Evolutionary conservation across 2,888 invertebrate species (phyloP).

Genomic region (Sturmia bella): DNA sequence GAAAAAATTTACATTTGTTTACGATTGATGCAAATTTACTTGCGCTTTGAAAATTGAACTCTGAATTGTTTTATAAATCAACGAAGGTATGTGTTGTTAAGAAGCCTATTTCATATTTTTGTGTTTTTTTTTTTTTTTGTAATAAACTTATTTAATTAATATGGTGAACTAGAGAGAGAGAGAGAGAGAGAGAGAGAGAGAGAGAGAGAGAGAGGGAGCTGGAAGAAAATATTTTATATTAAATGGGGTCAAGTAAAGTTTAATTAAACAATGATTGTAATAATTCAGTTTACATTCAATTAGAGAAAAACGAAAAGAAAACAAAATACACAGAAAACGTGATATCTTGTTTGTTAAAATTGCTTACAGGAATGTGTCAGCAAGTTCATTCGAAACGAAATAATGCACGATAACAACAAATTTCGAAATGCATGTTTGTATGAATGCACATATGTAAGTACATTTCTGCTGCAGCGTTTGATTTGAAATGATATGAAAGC

Average conservation of each 20-base stretch:
- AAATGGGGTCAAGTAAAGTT: constrained; percentile 52
- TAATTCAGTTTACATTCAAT: neutral
- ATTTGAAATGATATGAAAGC: too few relatives aligned
- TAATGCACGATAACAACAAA: constrained; percentile 5
- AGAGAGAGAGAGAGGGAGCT: too few relatives aligned
- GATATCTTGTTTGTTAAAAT: neutral
- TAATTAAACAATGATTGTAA: constrained; percentile 47
- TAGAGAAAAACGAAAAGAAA: neutral
- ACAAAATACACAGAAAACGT: neutral
- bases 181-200: too few relatives aligned
- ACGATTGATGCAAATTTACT: constrained; percentile 34
- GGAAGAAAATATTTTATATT: neutral
- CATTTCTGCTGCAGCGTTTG: too few relatives aligned
- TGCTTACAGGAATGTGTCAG: neutral
- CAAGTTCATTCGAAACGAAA: neutral
- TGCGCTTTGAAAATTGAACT: constrained; percentile 38
- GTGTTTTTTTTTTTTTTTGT: too few relatives aligned
- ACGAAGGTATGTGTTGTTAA: neutral
- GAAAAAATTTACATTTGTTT: constrained; percentile 31
- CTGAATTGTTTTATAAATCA: constrained; percentile 5
- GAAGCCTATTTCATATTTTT: too few relatives aligned
- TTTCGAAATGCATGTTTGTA: too few relatives aligned
- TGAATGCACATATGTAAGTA: too few relatives aligned
- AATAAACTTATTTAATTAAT: constrained; percentile 32
- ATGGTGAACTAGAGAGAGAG: constrained; percentile 1